Conservation (phyloP, 2,113 vertebrate species). For the Tachysurus vachellii region DNA sequence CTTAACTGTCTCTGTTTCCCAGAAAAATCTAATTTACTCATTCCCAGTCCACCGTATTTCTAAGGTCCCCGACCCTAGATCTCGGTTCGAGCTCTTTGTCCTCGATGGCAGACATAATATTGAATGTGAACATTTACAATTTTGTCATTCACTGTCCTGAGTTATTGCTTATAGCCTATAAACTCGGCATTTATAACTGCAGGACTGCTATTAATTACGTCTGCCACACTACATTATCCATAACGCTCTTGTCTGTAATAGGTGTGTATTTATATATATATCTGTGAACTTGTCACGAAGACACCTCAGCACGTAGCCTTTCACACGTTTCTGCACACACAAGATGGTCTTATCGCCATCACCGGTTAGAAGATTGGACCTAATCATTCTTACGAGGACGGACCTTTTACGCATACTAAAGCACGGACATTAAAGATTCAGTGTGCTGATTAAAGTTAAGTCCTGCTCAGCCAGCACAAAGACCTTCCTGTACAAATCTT, state of each 20-base stretch:
- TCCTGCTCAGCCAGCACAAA: neutral
- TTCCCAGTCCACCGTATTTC: neutral
- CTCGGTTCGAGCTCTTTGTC: neutral
- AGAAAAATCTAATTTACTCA: neutral
- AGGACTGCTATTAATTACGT: constrained; percentile 7
- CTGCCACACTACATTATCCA: constrained; percentile 33
- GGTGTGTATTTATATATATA: neutral
- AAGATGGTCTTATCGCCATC: constrained; percentile 29
- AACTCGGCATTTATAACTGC: constrained; percentile 22
- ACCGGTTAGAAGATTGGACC: constrained; percentile 33
- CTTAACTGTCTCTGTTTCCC: neutral
- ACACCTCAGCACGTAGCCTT: constrained; percentile 15
- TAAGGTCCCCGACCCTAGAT: neutral
- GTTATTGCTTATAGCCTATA: constrained; percentile 23
- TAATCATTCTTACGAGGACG: constrained; percentile 24
- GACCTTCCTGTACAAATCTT: neutral
- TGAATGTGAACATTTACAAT: constrained; percentile 26
- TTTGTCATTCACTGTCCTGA: constrained; percentile 29
- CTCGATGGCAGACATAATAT: neutral
- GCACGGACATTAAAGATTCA: constrained; percentile 2
- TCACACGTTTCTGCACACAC: constrained; percentile 2
- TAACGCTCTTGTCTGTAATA: constrained; percentile 20
- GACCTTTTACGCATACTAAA: constrained; percentile 26
- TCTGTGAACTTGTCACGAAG: neutral
- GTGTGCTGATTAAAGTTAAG: constrained; percentile 10